Percentiles rank a stretch among this genome's conserved stretches.
Conservation (phyloP, 2,888 invertebrate genomes). For the Arctia plantaginis region DNA sequence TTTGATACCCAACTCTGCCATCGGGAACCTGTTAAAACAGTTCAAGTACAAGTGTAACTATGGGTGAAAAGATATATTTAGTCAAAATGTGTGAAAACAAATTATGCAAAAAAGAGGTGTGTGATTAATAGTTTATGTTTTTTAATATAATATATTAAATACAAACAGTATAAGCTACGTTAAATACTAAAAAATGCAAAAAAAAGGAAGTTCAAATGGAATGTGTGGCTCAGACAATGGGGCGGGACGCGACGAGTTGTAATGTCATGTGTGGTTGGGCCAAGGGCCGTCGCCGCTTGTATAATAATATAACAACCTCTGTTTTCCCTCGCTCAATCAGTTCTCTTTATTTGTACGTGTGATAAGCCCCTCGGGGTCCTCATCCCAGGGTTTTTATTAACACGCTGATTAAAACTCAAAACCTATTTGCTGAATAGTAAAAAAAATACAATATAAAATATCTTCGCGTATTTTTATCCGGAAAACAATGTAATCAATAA, state of each 20-base stretch:
- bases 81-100: not conserved
- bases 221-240: not conserved
- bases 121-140: not conserved
- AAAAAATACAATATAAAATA: not conserved
- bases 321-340: too few relatives aligned
- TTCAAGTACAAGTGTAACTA: too few relatives aligned
- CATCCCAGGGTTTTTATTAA: too few relatives aligned
- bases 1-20: constrained; percentile 80
- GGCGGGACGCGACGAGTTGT: too few relatives aligned
- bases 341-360: too few relatives aligned
- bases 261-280: too few relatives aligned
- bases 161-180: not conserved
- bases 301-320: too few relatives aligned
- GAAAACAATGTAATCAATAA: not conserved
- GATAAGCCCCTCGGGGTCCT: too few relatives aligned
- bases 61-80: not conserved
- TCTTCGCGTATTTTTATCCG: not conserved
- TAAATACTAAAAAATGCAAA: not conserved
- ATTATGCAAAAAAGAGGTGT: not conserved
- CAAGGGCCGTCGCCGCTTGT: too few relatives aligned
- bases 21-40: constrained; percentile 63
- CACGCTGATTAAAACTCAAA: too few relatives aligned
- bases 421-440: too few relatives aligned
- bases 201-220: not conserved
- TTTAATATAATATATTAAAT: not conserved